These are phyloP conservation scores for Tenualosa thibaudeaui DNA, from an alignment of 2,797 vertebrate genomes.

Conservation along the genomic window DNA sequence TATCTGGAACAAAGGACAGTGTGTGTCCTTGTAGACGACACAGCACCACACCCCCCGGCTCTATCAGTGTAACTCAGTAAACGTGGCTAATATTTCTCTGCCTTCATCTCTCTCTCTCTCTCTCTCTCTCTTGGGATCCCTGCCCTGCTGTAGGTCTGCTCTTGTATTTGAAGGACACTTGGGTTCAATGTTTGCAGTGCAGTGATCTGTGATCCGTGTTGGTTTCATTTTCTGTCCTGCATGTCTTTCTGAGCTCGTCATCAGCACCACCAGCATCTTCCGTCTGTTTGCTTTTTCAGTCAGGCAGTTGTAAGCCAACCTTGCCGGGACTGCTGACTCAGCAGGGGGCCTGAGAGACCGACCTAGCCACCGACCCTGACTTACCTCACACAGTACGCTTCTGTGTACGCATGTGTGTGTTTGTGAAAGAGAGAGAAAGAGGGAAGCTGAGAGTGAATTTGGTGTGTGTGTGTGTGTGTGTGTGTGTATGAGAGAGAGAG, in stretches of 20 bases:
- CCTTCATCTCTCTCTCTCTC: constrained; percentile 58
- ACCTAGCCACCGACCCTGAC: constrained; percentile 57
- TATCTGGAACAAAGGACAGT: constrained; percentile 27
- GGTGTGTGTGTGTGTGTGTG: too few relatives aligned
- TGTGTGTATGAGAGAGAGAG: background rate
- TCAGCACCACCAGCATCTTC: constrained; percentile 74
- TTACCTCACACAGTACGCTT: constrained; percentile 37
- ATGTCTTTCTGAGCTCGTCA: constrained; percentile 73
- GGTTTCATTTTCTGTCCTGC: background rate
- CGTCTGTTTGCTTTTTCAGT: constrained; percentile 54
- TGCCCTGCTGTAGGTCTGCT: background rate
- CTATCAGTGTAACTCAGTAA: constrained; percentile 24
- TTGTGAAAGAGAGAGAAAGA: background rate
- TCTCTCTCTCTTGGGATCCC: constrained; percentile 64
- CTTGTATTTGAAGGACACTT: background rate
- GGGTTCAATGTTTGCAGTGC: background rate
- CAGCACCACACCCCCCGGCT: constrained; percentile 16
- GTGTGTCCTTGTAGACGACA: background rate
- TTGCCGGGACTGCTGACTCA: constrained; percentile 77
- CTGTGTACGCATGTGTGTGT: background rate
- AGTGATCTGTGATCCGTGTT: background rate
- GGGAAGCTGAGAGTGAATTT: background rate
- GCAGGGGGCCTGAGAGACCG: constrained; percentile 57
- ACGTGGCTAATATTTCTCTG: constrained; percentile 41
- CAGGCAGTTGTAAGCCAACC: constrained; percentile 66